Percentiles rank a stretch among this genome's conserved stretches.
phyloP scores from a whole-genome alignment of 2,888 invertebrate genomes.

The Baronia brevicornis region DNA sequence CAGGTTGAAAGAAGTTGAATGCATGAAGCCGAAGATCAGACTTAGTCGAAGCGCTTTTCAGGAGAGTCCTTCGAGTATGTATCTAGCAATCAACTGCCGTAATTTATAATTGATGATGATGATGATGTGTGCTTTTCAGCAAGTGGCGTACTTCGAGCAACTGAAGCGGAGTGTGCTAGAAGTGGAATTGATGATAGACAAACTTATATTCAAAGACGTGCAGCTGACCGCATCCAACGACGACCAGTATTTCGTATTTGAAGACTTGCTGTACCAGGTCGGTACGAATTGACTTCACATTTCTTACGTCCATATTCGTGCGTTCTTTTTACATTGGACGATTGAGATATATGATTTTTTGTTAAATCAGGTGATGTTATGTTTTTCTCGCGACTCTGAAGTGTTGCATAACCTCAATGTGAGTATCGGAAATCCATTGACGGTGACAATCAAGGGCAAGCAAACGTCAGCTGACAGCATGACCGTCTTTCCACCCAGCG shows the following conservation, averaged over 20 bases:
- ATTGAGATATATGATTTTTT: not conserved
- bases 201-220: conserved; percentile 95
- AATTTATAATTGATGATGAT: not conserved
- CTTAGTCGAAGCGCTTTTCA: too few species aligned
- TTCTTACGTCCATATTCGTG: conserved; percentile 6
- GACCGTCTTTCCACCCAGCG: conserved; percentile 92
- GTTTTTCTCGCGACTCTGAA: conserved; percentile 92
- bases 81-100: not conserved
- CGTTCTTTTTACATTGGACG: not conserved
- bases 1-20: too few species aligned
- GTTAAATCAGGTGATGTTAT: conserved; percentile 81
- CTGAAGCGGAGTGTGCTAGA: conserved; percentile 88
- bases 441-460: conserved; percentile 84
- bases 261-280: conserved; percentile 95
- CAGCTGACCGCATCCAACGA: conserved; percentile 97
- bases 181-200: conserved; percentile 94
- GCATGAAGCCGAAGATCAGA: too few species aligned
- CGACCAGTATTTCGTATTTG: conserved; percentile 98
- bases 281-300: too few species aligned
- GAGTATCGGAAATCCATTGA: conserved; percentile 78
- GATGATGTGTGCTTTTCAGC: conserved; percentile 60
- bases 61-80: not conserved
- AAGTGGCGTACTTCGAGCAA: conserved; percentile 84
- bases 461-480: conserved; percentile 79
- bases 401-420: conserved; percentile 82